A percentile compares a stretch with the other conserved stretches of the same genome.
Conservation (phyloP, 2,888 invertebrate genomes). For the Trachelus tabidus region DNA sequence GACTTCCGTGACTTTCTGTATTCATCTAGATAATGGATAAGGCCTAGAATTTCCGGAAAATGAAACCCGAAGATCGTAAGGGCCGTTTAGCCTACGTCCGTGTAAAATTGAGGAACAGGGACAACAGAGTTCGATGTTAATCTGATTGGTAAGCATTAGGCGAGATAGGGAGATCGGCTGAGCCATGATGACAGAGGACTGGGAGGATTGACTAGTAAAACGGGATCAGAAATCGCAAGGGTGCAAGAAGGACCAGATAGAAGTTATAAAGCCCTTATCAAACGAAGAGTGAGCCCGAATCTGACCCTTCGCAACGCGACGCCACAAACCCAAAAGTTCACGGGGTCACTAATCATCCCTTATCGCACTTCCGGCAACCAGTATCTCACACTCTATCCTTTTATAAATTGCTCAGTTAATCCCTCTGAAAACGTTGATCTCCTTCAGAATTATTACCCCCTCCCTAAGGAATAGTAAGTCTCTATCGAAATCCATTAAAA, state of each 20-base stretch:
- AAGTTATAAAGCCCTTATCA: neutral
- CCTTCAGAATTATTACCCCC: neutral
- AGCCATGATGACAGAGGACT: neutral
- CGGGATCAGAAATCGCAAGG: neutral
- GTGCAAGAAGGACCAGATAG: neutral
- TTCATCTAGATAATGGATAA: neutral
- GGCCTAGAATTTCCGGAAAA: too few species aligned
- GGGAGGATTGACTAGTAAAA: neutral
- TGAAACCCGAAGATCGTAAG: too few species aligned
- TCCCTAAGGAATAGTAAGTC: neutral
- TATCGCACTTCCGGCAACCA: slow-evolving; percentile 4
- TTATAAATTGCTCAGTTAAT: neutral
- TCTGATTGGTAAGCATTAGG: neutral
- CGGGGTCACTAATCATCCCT: slow-evolving; percentile 3
- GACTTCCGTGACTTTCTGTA: too few species aligned
- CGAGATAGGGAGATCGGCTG: neutral
- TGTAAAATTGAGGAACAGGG: neutral
- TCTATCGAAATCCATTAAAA: neutral
- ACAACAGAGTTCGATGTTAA: neutral
- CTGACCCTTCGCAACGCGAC: neutral
- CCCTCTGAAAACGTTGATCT: slow-evolving; percentile 1
- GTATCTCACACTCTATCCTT: neutral
- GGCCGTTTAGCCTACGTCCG: neutral
- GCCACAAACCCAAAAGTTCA: neutral
- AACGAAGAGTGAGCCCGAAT: neutral